Conservation (phyloP, 2,888 invertebrate species). For the Mimas tiliae region DNA sequence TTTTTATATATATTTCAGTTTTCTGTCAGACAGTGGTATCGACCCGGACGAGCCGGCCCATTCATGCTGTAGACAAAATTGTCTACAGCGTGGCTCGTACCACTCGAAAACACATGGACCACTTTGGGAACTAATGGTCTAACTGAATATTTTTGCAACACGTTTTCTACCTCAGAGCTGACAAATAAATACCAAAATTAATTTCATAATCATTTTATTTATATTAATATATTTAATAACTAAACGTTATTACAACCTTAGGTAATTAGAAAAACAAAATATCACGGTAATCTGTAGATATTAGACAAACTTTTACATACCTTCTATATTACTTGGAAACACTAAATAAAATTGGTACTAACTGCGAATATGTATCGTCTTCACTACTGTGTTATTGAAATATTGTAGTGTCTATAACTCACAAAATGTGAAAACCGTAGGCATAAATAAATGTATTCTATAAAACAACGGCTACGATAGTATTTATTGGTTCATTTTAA, state of each 20-base stretch:
- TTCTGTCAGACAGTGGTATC: too few species aligned
- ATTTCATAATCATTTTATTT: conserved; percentile 23
- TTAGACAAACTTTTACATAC: neutral
- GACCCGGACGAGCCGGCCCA: too few species aligned
- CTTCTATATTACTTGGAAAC: neutral
- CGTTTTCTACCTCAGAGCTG: neutral
- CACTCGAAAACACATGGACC: too few species aligned
- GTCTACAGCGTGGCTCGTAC: too few species aligned
- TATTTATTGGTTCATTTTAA: neutral
- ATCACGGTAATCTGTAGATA: conserved; percentile 14
- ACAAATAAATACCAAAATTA: neutral
- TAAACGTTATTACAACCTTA: conserved; percentile 22
- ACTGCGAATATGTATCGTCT: too few species aligned
- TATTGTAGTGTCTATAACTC: neutral
- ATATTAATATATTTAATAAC: conserved; percentile 21
- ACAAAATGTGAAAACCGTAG: neutral
- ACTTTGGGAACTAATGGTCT: too few species aligned
- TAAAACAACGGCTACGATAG: neutral
- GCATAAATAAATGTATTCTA: neutral
- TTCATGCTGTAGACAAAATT: too few species aligned
- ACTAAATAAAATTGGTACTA: conserved; percentile 2
- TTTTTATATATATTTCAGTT: too few species aligned
- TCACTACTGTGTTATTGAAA: neutral
- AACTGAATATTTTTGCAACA: too few species aligned
- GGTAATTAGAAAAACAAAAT: conserved; percentile 14